phyloP scores from a whole-genome alignment of 2,888 invertebrate genomes.

The Drosophila neotestacea region DNA sequence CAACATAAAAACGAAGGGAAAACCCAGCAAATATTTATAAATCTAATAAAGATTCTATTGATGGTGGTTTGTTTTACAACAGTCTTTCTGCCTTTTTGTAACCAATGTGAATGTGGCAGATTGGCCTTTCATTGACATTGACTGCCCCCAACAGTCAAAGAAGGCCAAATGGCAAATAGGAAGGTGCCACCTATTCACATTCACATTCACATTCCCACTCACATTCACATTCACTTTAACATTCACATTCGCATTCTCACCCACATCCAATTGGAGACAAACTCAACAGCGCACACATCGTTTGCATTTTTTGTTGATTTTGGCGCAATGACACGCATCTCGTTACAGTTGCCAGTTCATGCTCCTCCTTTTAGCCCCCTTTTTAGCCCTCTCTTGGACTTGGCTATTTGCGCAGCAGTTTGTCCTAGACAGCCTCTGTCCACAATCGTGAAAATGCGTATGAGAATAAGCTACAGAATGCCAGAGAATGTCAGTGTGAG shows the following conservation, averaged over 20 bases:
- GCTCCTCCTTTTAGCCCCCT: background rate
- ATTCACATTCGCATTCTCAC: constrained; percentile 5
- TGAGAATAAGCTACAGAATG: constrained; percentile 13
- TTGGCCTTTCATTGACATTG: constrained; percentile 67
- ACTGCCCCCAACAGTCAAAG: constrained; percentile 26
- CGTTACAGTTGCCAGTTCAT: constrained; percentile 61
- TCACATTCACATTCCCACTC: constrained; percentile 1
- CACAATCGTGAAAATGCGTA: constrained; percentile 23
- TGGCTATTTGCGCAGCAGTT: constrained; percentile 54
- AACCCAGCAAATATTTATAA: constrained; percentile 66
- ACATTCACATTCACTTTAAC: background rate
- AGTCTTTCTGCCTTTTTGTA: background rate
- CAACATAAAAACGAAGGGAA: background rate
- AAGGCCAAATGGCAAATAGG: constrained; percentile 24
- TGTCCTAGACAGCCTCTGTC: constrained; percentile 34
- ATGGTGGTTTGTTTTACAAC: constrained; percentile 66
- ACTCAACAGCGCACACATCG: constrained; percentile 62
- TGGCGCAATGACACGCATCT: constrained; percentile 76
- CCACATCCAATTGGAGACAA: constrained; percentile 30
- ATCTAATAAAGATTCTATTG: constrained; percentile 78
- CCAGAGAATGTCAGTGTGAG: constrained; percentile 9
- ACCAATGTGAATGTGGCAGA: constrained; percentile 20
- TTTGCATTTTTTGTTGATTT: constrained; percentile 79
- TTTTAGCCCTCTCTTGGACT: background rate
- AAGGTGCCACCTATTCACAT: constrained; percentile 30